These are phyloP conservation scores for Lacerta bilineata DNA, from an alignment of 2,797 vertebrate genomes.

Conservation along the genomic window DNA sequence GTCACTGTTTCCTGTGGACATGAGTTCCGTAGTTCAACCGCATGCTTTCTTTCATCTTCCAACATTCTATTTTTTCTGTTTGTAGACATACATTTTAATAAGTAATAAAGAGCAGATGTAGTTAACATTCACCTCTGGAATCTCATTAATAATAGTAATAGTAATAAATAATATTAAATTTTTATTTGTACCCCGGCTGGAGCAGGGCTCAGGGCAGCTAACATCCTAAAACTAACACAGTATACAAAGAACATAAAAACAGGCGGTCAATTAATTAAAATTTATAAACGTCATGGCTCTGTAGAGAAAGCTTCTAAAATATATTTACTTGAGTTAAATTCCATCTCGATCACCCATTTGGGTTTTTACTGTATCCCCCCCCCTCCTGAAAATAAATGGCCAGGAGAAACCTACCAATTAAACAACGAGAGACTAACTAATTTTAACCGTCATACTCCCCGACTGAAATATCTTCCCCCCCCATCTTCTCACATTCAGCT, in stretches of 20 bases:
- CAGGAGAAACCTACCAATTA: conserved; percentile 66
- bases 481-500: too few species aligned
- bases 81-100: conserved; percentile 18
- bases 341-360: conserved; percentile 51
- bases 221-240: too few species aligned
- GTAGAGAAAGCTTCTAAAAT: conserved; percentile 60
- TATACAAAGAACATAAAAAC: too few species aligned
- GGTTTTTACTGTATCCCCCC: conserved; percentile 43
- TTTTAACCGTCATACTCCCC: conserved; percentile 74
- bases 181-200: too few species aligned
- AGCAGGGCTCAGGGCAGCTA: too few species aligned
- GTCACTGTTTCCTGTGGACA: too few species aligned
- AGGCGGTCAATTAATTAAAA: too few species aligned
- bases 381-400: conserved; percentile 45
- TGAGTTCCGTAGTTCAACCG: too few species aligned
- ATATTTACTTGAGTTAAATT: conserved; percentile 45
- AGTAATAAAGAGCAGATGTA: conserved; percentile 63
- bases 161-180: too few species aligned
- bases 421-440: conserved; percentile 55
- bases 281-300: conserved; percentile 54
- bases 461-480: conserved; percentile 75
- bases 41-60: too few species aligned
- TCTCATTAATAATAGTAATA: neutral
- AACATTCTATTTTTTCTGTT: neutral
- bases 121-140: conserved; percentile 54